A percentile compares a stretch with the other conserved stretches of the same genome.
phyloP scores from a whole-genome alignment of 2,113 vertebrate species.

The Neolamprologus sp. region DNA sequence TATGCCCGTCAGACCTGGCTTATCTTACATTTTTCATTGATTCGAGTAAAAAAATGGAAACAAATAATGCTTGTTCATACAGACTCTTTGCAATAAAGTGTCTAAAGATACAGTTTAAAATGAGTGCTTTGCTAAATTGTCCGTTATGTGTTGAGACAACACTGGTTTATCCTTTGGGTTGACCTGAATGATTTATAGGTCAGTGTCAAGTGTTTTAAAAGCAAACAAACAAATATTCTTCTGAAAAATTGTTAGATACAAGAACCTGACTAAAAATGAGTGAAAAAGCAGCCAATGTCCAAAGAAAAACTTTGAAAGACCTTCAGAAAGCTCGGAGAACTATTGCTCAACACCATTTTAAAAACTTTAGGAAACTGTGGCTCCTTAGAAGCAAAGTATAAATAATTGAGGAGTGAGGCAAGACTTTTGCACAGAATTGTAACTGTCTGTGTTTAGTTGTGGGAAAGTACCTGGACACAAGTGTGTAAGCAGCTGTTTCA shows the following conservation, averaged over 20 bases:
- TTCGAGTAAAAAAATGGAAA: background rate
- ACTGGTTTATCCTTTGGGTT: background rate
- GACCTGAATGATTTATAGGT: background rate
- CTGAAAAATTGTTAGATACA: background rate
- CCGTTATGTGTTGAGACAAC: background rate
- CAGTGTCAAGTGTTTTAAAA: background rate
- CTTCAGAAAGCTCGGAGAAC: background rate
- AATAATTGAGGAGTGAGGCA: background rate
- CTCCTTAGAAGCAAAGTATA: background rate
- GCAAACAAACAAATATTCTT: background rate
- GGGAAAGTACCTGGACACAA: background rate
- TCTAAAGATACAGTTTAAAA: background rate
- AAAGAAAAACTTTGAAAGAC: background rate
- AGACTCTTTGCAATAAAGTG: background rate
- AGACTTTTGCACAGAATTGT: background rate
- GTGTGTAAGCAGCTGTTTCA: background rate
- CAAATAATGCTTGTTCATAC: background rate
- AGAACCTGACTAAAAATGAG: background rate
- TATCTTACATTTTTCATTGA: background rate
- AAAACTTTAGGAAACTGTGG: background rate
- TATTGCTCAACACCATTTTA: background rate
- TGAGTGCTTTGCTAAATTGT: background rate
- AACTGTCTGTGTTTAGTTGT: background rate
- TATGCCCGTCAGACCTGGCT: background rate
- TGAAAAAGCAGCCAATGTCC: background rate